Evolutionary conservation across 2,113 vertebrate species (phyloP), one percentile per base, ranked within the genome.

Genomic region (Mugil cephalus): DNA sequence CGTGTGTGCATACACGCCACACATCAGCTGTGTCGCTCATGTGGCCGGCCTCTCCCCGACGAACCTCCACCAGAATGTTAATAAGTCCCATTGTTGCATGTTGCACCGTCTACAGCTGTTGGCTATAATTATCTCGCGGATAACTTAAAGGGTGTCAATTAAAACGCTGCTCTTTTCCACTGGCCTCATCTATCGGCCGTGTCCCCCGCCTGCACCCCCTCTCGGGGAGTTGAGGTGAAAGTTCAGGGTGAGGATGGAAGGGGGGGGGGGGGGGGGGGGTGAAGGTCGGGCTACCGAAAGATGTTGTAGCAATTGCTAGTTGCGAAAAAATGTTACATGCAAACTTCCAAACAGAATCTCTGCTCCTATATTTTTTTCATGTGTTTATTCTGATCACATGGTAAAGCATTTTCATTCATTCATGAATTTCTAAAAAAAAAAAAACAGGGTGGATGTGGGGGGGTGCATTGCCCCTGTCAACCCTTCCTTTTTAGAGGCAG

Each of bases 91-190:
- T 89, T 92, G 91, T 92, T 93, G 83, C 88, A 76, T 84, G 84
- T 88, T 82, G 83, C 81, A 83, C 63, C 70, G 47, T 83, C 81
- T 90, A 86, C 93, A 93, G 91, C 90, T 91, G 87, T 88, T 91
- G 85, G 89, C 88, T 81, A 88, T 91, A 90, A 93, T 93, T 92
- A 93, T 94, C 91, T 87, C 70, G 85, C 84, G 69, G 87, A 89
- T 84, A 92, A 91, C 90, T 90, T 92, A 83, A 90, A 92, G 89
- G 77, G 79, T 87, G 89, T 91, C 84, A 92, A 92, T 90, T 87
- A 92, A 91, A 90, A 87, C 24, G 24, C 81, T 81, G 77, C 71
- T 88, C 78, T 71, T 83, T 84, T 76, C 65, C 40, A 13, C 58
- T 53, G 70, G 53, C 79, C 80, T 74, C 76, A 69, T 88, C 73